Evolutionary conservation across 1,140 invertebrate genomes (phyloP), one percentile per base, ranked within the genome.

Genomic region (Dinoponera quadriceps): DNA sequence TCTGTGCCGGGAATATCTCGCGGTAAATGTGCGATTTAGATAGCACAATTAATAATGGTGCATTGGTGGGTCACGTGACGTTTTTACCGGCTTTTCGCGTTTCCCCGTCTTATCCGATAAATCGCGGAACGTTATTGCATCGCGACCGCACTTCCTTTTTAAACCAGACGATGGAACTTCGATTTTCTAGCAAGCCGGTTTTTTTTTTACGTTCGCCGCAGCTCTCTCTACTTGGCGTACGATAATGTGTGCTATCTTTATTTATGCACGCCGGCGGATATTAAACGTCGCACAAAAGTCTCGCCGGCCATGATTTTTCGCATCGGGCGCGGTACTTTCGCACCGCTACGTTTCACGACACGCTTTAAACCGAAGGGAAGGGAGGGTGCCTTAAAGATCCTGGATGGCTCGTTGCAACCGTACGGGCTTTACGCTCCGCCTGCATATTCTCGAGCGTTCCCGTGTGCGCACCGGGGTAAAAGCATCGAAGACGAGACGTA

Each of bases 401-500:
- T 29, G 18, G 48, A 66, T 66, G 11, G 75, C 13, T 33, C 48
- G 33, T 27, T 57, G 75, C 51, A 78, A 57, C 54, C 38, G 65
- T 80, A 71, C 65, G 63, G 11, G 51, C 51, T 80, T 80, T 71
- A 80, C 65, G 65, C 51, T 80, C 48, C 65, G 65, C 33, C 18
- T 69, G 75, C 51, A 71, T 80, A 71, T 80, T 71, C 33, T 38
- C 65, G 38, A 57, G 75, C 66, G 65, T 71, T 68, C 9, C 74
- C 49, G 16, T 29, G 49, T 27, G 62, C 48, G 69, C 65, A 68
- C 18, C 14, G 33, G 69, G 16, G 74, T 68, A 78, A 71, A 80
- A 71, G 75, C 75, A 48, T 80, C 65, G 75, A 80, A 71, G 75
- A 69, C 51, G 63, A 77, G 60, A 77, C 44, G 74, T 9, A 11